Base-by-base conservation (phyloP, 2,113 vertebrate genomes). In the Xenus cinereus region DNA sequence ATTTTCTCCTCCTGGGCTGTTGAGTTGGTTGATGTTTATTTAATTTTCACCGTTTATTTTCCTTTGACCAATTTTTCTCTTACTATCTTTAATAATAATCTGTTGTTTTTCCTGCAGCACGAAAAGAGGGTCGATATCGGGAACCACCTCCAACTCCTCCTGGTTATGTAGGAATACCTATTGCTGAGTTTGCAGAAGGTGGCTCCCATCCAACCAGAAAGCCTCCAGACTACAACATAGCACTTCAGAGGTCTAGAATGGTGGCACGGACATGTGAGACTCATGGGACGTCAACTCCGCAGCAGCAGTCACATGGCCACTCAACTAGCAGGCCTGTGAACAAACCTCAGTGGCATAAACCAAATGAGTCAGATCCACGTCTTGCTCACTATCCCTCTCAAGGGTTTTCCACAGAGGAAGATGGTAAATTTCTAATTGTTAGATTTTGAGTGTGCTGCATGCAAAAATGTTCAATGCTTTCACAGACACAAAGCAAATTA, bases 121-220 rank as follows among this genome's bases (percentile, higher is more conserved):
- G 99, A 43, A 99, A 99, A 98, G 99, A 99, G 51, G 98, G 99
- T 67, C 98, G 99, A 20, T 99, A 99, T 68, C 98, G 99, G 8
- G 99, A 99, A 74, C 99, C 99, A 8, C 99, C 99, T 23, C 99
- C 99, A 12, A 99, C 99, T 27, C 99, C 99, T 17, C 99, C 99
- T 0, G 99, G 99, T 95, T 99, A 99, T 95, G 98, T 99, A 7
- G 99, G 99, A 71, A 99, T 99, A 96, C 99, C 99, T 85, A 99
- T 99, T 96, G 97, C 99, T 0, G 99, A 99, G 96, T 99, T 99
- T 56, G 96, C 98, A 1, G 99, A 99, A 77, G 98, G 98, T 24
- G 98, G 98, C 91, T 97, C 98, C 14, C 98, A 99, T 92, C 96
- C 98, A 0, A 98, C 98, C 85, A 98, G 99, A 93, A 99, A 99